Percentiles rank a stretch among this genome's conserved stretches.
These are phyloP conservation scores for Aricia artaxerxes DNA, from an alignment of 2,888 invertebrate species.

Conservation along the genomic window DNA sequence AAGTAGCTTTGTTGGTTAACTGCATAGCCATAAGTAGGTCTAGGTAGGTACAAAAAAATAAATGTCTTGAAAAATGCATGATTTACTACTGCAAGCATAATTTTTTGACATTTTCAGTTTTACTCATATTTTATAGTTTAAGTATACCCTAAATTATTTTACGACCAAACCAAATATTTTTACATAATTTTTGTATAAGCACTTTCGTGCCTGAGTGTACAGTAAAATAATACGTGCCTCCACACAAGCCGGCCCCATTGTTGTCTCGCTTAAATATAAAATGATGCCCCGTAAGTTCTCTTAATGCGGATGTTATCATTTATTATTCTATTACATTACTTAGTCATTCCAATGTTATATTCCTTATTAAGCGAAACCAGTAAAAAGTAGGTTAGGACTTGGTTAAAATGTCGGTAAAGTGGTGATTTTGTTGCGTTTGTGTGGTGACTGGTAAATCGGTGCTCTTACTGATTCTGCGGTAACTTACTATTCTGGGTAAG, in stretches of 20 bases:
- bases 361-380: slow-evolving; percentile 31
- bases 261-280: slow-evolving; percentile 65
- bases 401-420: neutral
- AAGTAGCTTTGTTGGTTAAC: neutral
- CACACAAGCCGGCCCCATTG: slow-evolving; percentile 63
- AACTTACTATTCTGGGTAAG: neutral
- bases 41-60: neutral
- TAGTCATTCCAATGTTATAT: slow-evolving; percentile 50
- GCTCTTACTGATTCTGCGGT: neutral
- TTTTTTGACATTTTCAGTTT: neutral
- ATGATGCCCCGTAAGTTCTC: slow-evolving; percentile 66
- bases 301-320: slow-evolving; percentile 78
- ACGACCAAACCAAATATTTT: neutral
- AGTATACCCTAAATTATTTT: neutral
- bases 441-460: neutral
- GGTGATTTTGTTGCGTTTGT: neutral
- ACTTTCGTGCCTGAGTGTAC: slow-evolving; percentile 62
- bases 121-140: neutral
- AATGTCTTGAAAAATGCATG: neutral
- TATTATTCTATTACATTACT: slow-evolving; percentile 72
- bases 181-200: neutral
- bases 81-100: neutral
- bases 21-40: neutral
- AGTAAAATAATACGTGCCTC: slow-evolving; percentile 68
- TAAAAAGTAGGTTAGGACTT: slow-evolving; percentile 12